Base-by-base conservation (phyloP, 2,797 vertebrate species). In the Acanthurus tractus region DNA sequence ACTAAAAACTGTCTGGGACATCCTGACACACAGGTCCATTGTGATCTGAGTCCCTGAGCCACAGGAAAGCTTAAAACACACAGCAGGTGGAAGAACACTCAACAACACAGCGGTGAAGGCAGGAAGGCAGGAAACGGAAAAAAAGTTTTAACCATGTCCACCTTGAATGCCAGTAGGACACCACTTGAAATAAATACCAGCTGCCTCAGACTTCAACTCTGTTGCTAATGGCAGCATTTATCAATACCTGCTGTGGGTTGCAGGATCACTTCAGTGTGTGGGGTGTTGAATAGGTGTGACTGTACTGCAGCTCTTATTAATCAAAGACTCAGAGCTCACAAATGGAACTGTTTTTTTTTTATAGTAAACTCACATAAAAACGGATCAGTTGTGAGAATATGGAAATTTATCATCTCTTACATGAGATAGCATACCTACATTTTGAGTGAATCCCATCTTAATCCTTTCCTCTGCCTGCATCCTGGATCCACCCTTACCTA, bases 91-190 rank as follows among this genome's bases (percentile, higher is more conserved):
- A 73, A 22, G 36, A 80, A 74, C 45, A 69, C 48, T 71, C 56
- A 62, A 57, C 69, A 65, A 70, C 45, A 71, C 59, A 78, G 50
- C 42, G 73, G 61, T 65, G 29, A 86, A 89, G 67, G 53, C 72
- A 85, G 65, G 63, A 78, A 76, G 55, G 5, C 75, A 78, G 86
- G 77, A 84, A 87, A 56, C 2, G n/a, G 73, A 45, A 53, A 65
- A 65, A 52, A 79, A 46, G 63, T 76, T 86, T 78, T 44, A 74
- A 80, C 66, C 34, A 0, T 3, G 20, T 70, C 29, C 49, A 71
- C 56, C 17, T 86, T 84, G 67, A 82, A 84, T 73, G 42, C 59
- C 36, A 58, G n/a, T 8, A 2, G 23, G 40, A 81, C 25, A 57
- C 29, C 22, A 57, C 42, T 50, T 76, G 2, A 50, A 78, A 59